Percentiles rank a stretch among this genome's conserved stretches.
These are phyloP conservation scores for Chironomus tepperi DNA, from an alignment of 1,140 invertebrate genomes.

Conservation along the genomic window DNA sequence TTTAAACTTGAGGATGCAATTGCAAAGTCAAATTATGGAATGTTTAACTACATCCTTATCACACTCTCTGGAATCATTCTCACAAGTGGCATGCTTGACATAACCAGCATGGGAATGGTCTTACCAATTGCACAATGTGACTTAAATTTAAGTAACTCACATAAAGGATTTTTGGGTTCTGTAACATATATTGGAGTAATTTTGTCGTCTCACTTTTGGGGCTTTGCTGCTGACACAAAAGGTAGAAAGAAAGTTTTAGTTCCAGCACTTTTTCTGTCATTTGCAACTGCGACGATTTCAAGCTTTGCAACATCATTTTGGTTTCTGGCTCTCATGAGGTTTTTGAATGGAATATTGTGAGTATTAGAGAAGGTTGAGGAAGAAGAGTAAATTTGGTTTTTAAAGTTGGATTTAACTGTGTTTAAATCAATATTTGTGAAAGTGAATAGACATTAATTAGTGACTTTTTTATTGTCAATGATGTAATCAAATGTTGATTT, in stretches of 20 bases:
- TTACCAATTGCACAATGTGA: neutral
- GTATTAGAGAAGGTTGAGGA: slow-evolving; percentile 28
- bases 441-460: too few species aligned
- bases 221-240: slow-evolving; percentile 36
- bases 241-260: slow-evolving; percentile 41
- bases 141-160: neutral
- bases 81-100: neutral
- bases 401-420: too few species aligned
- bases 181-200: slow-evolving; percentile 33
- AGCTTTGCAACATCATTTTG: slow-evolving; percentile 43
- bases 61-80: neutral
- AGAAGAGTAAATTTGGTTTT: too few species aligned
- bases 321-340: slow-evolving; percentile 45
- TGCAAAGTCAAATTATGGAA: neutral
- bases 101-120: neutral
- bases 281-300: slow-evolving; percentile 41
- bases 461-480: too few species aligned
- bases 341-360: slow-evolving; percentile 50
- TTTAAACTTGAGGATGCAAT: neutral
- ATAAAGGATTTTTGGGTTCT: neutral
- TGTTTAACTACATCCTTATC: neutral
- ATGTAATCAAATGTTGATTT: too few species aligned
- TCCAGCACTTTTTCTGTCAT: slow-evolving; percentile 44
- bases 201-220: slow-evolving; percentile 38
- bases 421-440: too few species aligned